Base-by-base conservation (phyloP, 2,113 vertebrate genomes). In the Carollia perspicillata region DNA sequence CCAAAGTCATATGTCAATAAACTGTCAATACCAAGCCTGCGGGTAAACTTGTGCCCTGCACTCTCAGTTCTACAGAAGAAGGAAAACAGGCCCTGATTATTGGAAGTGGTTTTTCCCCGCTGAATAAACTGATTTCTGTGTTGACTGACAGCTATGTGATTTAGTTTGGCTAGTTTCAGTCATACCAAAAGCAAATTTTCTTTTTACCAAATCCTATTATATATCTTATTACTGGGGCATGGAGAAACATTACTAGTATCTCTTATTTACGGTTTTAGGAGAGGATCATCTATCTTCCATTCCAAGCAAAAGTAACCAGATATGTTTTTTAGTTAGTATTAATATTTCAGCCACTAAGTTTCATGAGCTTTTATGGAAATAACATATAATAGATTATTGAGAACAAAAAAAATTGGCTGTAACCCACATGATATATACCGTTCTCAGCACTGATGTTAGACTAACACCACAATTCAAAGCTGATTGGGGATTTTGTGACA, bases 111-210 rank as follows among this genome's bases (percentile, higher is more conserved):
- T n/a, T 87, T 78, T 51, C 1, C 14, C 20, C 22, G 47, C 28
- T 10, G 66, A 18, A 53, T 78, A 88, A 96, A 93, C 74, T 51
- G 72, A 91, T 75, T 71, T 91, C 35, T 80, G 49, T 8, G 9
- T 63, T 96, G 89, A 96, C 49, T 90, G 88, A 49, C 77, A 96
- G 93, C 72, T 35, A 18, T 30, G 40, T 65, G 95, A 96, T 92
- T 87, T 94, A 37, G 44, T 92, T 95, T 96, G 92, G 81, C 35
- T 68, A 68, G 51, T 77, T 89, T 71, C 14, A 8, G 22, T 92
- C 79, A 92, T 16, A 95, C 53, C 83, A 88, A 97, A 93, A 97
- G 79, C 74, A 90, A 93, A 93, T 91, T 96, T 97, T 97, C 49
- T 86, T 94, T 93, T 92, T 83, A 96, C 80, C 75, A 96, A 95